Conservation (phyloP, 2,888 invertebrate species). For the Hoplodrina ambigua region DNA sequence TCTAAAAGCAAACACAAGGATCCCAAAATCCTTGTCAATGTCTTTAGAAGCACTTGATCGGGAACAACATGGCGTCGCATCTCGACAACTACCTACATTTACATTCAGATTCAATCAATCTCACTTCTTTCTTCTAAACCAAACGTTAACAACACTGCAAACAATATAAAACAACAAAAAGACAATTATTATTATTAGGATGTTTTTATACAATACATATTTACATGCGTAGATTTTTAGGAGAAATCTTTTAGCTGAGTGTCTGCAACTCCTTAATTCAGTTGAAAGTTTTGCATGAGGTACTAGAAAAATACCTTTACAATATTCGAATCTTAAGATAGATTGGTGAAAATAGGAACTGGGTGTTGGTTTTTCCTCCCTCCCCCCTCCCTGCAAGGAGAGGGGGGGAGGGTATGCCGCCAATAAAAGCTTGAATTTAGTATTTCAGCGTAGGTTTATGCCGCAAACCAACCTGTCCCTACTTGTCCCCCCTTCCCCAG, state of each 20-base stretch:
- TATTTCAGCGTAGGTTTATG: too few relatives aligned
- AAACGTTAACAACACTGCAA: slow-evolving; percentile 53
- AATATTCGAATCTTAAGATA: not conserved
- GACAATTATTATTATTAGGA: slow-evolving; percentile 28
- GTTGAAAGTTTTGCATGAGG: not conserved
- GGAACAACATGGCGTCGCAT: slow-evolving; percentile 23
- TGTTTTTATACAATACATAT: slow-evolving; percentile 52
- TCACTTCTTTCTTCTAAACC: slow-evolving; percentile 46
- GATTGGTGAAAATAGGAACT: too few relatives aligned
- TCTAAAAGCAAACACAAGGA: slow-evolving; percentile 23
- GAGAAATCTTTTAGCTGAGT: slow-evolving; percentile 21
- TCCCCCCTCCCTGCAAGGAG: too few relatives aligned
- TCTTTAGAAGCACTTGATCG: slow-evolving; percentile 20
- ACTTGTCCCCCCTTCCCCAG: too few relatives aligned
- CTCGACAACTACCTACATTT: slow-evolving; percentile 27
- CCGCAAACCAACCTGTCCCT: too few relatives aligned
- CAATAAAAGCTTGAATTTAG: too few relatives aligned
- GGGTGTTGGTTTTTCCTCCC: too few relatives aligned
- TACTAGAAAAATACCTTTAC: not conserved
- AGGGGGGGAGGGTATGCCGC: too few relatives aligned
- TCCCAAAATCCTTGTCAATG: slow-evolving; percentile 8
- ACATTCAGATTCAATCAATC: slow-evolving; percentile 63
- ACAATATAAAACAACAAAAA: slow-evolving; percentile 47
- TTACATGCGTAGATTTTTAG: slow-evolving; percentile 41
- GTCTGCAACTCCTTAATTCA: not conserved